phyloP scores from a whole-genome alignment of 1,140 invertebrate species.

The Hycleus phaleratus region DNA sequence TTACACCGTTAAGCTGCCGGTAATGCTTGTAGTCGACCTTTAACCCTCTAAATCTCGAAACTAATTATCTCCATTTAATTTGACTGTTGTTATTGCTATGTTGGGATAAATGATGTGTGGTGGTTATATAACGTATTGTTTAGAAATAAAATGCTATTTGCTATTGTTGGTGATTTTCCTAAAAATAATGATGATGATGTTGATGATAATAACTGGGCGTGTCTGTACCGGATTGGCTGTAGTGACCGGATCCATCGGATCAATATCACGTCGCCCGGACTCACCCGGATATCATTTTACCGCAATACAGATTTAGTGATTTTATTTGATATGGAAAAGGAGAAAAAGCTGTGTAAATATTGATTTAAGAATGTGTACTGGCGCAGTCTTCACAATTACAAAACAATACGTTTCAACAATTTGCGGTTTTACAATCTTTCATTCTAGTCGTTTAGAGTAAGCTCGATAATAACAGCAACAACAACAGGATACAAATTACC shows the following conservation, averaged over 20 bases:
- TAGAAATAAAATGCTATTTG: not conserved
- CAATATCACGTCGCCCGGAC: conserved; percentile 27
- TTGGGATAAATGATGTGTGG: not conserved
- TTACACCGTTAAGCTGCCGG: conserved; percentile 7
- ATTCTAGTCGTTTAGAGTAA: too few relatives aligned
- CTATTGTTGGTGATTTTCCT: not conserved
- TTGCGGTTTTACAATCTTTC: too few relatives aligned
- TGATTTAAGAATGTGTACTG: too few relatives aligned
- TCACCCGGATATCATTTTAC: conserved; percentile 27
- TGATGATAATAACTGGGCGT: conserved; percentile 22
- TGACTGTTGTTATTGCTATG: not conserved
- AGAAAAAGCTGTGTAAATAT: too few relatives aligned
- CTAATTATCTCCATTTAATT: conserved; percentile 8
- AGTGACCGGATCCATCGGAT: conserved; percentile 32
- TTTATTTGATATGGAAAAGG: not conserved
- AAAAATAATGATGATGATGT: not conserved
- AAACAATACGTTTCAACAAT: too few relatives aligned
- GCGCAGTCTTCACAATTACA: too few relatives aligned
- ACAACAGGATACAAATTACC: conserved; percentile 12
- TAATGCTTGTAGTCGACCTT: conserved; percentile 11
- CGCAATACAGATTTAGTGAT: conserved; percentile 15
- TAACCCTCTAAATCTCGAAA: conserved; percentile 2
- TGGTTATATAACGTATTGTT: not conserved
- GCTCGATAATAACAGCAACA: not conserved
- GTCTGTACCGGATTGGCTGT: conserved; percentile 29